phyloP scores from a whole-genome alignment of 2,797 vertebrate species.

The Esox lucius region DNA sequence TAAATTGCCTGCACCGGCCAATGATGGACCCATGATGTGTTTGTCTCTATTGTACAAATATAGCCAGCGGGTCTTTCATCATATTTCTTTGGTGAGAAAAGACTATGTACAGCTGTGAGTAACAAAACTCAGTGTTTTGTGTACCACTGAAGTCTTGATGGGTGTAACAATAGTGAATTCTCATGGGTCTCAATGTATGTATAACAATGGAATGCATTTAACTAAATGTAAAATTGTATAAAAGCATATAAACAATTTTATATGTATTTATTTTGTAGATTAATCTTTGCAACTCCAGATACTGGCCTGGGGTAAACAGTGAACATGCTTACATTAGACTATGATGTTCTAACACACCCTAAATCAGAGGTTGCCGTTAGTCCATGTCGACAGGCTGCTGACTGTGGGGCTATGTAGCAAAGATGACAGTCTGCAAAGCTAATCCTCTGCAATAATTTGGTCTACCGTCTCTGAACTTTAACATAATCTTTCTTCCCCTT shows the following conservation, averaged over 20 bases:
- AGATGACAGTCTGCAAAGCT: slow-evolving; percentile 65
- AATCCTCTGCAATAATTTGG: slow-evolving; percentile 71
- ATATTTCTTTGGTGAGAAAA: slow-evolving; percentile 18
- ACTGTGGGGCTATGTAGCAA: slow-evolving; percentile 51
- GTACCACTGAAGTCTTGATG: slow-evolving; percentile 28
- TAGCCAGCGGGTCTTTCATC: slow-evolving; percentile 37
- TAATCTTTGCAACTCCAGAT: neutral
- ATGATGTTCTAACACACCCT: slow-evolving; percentile 33
- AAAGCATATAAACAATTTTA: slow-evolving; percentile 5
- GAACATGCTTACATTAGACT: neutral
- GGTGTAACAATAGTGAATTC: slow-evolving; percentile 28
- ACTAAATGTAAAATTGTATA: slow-evolving; percentile 14
- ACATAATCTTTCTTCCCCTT: slow-evolving; percentile 56
- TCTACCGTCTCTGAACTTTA: slow-evolving; percentile 62
- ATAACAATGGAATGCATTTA: slow-evolving; percentile 9
- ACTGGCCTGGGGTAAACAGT: neutral
- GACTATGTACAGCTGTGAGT: slow-evolving; percentile 22
- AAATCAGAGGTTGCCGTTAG: slow-evolving; percentile 60
- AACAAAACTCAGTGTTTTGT: slow-evolving; percentile 43
- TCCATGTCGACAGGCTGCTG: slow-evolving; percentile 57
- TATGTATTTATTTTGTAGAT: slow-evolving; percentile 13
- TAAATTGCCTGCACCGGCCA: neutral
- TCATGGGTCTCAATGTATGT: slow-evolving; percentile 34
- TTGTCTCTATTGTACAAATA: slow-evolving; percentile 45
- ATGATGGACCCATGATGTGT: slow-evolving; percentile 7